These are phyloP conservation scores for Epizoanthus stellaris DNA, from an alignment of 92 coral and sea anemone species.

Conservation along the genomic window DNA sequence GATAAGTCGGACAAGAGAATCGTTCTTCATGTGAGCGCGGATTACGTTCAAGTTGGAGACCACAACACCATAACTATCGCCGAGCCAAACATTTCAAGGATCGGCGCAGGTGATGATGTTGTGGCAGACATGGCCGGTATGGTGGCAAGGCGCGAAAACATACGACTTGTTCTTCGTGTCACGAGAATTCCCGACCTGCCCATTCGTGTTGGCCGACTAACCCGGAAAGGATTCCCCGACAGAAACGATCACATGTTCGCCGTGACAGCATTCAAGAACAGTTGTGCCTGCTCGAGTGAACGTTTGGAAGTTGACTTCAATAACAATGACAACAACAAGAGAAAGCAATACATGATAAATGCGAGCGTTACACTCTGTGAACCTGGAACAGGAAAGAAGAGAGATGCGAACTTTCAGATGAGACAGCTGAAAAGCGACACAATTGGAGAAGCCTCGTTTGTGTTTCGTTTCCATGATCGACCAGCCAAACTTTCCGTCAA, in stretches of 20 bases:
- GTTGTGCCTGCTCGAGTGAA: too few relatives aligned
- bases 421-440: constrained; percentile 22
- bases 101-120: not conserved
- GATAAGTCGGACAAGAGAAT: not conserved
- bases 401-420: constrained; percentile 31
- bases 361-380: constrained; percentile 9
- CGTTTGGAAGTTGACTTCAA: not conserved
- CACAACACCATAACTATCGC: not conserved
- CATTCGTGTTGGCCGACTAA: constrained; percentile 7
- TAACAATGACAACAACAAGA: not conserved
- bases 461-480: constrained; percentile 56
- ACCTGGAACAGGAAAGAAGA: not conserved
- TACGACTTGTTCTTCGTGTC: constrained; percentile 17
- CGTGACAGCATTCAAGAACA: too few relatives aligned
- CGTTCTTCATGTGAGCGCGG: not conserved
- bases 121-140: constrained; percentile 1
- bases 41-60: constrained; percentile 5
- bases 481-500: constrained; percentile 26
- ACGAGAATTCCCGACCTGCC: constrained; percentile 3
- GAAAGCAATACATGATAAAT: not conserved
- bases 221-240: not conserved
- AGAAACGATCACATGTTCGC: constrained; percentile 9
- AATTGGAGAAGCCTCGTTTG: constrained; percentile 18
- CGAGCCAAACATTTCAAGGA: not conserved
- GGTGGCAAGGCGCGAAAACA: not conserved